These are phyloP conservation scores for Aphis craccivora DNA, from an alignment of 1,140 invertebrate genomes.

Conservation along the genomic window DNA sequence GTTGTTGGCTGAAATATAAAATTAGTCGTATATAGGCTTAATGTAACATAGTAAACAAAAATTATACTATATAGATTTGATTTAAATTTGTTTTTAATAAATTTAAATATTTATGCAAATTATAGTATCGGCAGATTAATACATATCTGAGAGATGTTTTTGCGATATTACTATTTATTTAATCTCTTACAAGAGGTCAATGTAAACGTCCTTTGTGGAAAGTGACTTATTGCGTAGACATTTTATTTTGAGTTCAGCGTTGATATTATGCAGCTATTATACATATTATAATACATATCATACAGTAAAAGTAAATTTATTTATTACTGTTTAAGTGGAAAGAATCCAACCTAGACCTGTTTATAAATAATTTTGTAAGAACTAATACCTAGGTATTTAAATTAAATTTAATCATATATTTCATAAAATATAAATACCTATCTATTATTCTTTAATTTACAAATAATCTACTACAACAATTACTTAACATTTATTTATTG, in stretches of 20 bases:
- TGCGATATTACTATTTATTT: background rate
- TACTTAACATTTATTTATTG: background rate
- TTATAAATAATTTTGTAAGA: conserved; percentile 9
- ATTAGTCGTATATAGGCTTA: background rate
- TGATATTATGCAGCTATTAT: background rate
- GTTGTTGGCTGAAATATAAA: background rate
- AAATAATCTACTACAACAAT: background rate
- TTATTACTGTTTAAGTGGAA: conserved; percentile 2
- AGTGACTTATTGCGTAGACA: background rate
- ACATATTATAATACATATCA: background rate
- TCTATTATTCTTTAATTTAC: background rate
- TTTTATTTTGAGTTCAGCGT: conserved; percentile 17
- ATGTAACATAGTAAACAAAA: background rate
- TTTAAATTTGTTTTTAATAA: background rate
- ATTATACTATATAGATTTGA: background rate
- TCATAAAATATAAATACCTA: background rate
- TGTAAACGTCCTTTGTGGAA: conserved; percentile 27
- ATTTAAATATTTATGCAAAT: conserved; percentile 2
- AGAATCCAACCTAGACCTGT: conserved; percentile 12
- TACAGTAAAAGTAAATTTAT: background rate
- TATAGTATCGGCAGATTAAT: background rate
- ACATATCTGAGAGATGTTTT: background rate
- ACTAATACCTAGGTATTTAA: background rate
- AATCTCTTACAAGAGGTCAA: background rate
- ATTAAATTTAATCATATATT: background rate